Base-by-base conservation (phyloP, 1,140 invertebrate genomes). In the Charaxes varanes region DNA sequence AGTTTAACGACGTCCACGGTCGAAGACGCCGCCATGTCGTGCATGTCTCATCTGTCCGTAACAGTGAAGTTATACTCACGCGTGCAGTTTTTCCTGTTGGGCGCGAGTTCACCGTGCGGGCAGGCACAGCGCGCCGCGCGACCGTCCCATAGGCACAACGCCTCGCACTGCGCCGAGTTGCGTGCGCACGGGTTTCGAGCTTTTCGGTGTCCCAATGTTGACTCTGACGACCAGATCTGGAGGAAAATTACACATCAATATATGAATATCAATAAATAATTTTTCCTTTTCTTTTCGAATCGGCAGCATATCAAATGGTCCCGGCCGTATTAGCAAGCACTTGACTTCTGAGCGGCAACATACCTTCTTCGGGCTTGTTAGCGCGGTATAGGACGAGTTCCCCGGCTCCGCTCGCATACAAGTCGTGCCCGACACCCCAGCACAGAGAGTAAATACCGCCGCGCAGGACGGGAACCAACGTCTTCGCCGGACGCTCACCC, bases 81-180 rank as follows among this genome's bases (percentile, higher is more conserved):
- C 74, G 86, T 81, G 66, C 93, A 94, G 27, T 76, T 77, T 42
- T 86, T 81, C 0, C 87, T 87, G 79, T 94, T 88, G 1, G 76
- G 26, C 2, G 87, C 83, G 4, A 93, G 74, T 34, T 87, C 86
- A 11, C 92, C 92, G 80, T 94, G 91, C 16, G 92, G 88, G 66
- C 93, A 94, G 15, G 87, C 89, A 76, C 93, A 94, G 13, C 88
- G 82, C 16, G 88, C 85, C 24, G 84, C 77, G 8, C 81, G 85
- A 2, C 93, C 93, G 58, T 90, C 89, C 69, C 87, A 95, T 6
- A 96, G 84, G 69, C 95, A 97, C 11, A 97, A 80, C 49, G 93
- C 90, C 35, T 85, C 83, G 83, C 95, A 97, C 2, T 89, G n/a
- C 91, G 4, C 92, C 92, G 34, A 22, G 78, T 17, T 28, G 3